Evolutionary conservation across 2,888 invertebrate species (phyloP).

Genomic region (Geophilus truncorum): DNA sequence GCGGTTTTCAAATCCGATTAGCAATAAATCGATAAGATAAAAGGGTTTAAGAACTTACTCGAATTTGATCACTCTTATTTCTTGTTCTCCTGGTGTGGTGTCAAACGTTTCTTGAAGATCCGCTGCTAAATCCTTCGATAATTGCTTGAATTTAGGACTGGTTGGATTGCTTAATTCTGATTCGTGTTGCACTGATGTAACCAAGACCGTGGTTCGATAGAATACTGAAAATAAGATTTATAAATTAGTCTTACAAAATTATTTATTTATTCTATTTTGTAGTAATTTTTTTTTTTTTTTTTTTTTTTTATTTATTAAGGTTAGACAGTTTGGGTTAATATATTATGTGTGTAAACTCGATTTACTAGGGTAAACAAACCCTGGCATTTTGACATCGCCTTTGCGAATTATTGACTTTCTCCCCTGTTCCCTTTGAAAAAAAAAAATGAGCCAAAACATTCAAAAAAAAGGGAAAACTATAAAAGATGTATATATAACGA

Average conservation of each 20-base stretch:
- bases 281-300: not conserved
- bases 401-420: not conserved
- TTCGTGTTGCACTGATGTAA: constrained; percentile 58
- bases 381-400: not conserved
- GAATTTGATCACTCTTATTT: constrained; percentile 62
- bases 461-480: no score
- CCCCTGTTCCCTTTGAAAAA: not conserved
- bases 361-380: not conserved
- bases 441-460: not conserved
- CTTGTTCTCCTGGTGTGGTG: constrained; percentile 56
- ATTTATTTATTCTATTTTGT: no score
- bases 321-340: not conserved
- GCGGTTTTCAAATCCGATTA: constrained; percentile 55
- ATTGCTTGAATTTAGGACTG: constrained; percentile 56
- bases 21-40: constrained; percentile 52
- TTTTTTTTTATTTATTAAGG: not conserved
- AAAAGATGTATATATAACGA: no score
- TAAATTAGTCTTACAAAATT: no score
- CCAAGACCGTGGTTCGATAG: constrained; percentile 57
- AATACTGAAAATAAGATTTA: constrained; percentile 48
- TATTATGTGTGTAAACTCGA: not conserved
- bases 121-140: constrained; percentile 57
- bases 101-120: constrained; percentile 59
- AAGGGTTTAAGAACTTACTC: constrained; percentile 61
- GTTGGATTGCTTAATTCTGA: constrained; percentile 58